Evolutionary conservation across 2,113 vertebrate species (phyloP), one percentile per base, ranked within the genome.

Genomic region (Ginglymostoma cirratum): DNA sequence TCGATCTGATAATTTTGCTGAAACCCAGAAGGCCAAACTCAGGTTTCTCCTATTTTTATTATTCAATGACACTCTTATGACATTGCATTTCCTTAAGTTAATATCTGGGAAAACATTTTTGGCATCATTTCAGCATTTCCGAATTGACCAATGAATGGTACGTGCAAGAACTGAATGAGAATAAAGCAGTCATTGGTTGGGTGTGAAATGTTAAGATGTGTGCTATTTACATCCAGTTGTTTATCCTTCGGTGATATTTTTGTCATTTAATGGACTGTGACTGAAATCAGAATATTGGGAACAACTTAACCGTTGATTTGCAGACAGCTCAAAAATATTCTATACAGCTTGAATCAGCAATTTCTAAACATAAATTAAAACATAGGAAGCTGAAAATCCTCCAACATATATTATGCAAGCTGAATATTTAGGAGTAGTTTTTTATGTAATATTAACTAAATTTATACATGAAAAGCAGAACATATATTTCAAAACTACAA

Each of bases 61-160:
- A 61, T 93, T 27, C 87, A 34, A 93, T 93, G 89, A 93, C 89
- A 93, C 42, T 48, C 67, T 72, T 95, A 38, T 95, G 67, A 76
- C 67, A 76, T 95, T 95, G 69, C 42, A 76, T 95, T 95, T 95
- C 94, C 94, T 95, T 48, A 42, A 52, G 69, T 95, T 76, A 19
- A 42, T 94, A 38, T 48, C 94, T 72, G 94, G 94, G 94, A 95
- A 95, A 70, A 93, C 89, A 72, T 48, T 72, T 70, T 66, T 95
- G 94, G 94, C 45, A 72, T 70, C 6, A 5, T 72, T 72, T 72
- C 94, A 95, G 42, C 10, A 95, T 52, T 72, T 95, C 52, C 34
- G 34, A 95, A 95, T 72, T 72, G 45, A 48, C 45, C 67, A 72
- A 72, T 52, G 67, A 76, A 52, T 17, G 0, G 69, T 95, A 76